phyloP scores from a whole-genome alignment of 2,888 invertebrate genomes.

The Lasioglossum pauxillum region DNA sequence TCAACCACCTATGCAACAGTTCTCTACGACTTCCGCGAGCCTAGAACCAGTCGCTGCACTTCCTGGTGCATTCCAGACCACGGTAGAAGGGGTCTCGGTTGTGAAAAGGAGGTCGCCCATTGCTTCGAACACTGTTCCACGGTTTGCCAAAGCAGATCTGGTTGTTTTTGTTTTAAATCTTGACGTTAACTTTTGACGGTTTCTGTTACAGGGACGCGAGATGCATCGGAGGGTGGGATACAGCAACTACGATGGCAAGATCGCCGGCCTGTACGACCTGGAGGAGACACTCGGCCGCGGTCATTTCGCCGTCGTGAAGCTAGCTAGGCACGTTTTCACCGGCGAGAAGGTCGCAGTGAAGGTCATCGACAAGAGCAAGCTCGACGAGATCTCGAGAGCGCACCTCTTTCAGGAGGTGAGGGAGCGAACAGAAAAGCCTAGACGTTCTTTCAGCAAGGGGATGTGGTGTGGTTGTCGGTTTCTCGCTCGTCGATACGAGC shows the following conservation, averaged over 20 bases:
- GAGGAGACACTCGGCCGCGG: constrained; percentile 99
- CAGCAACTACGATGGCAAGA: constrained; percentile 92
- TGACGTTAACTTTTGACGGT: neutral
- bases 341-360: constrained; percentile 99
- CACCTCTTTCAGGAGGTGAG: constrained; percentile 98
- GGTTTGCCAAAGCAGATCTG: neutral
- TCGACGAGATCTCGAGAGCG: constrained; percentile 97
- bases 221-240: constrained; percentile 81
- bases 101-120: neutral
- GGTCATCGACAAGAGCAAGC: constrained; percentile 99
- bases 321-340: constrained; percentile 99
- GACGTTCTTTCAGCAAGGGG: neutral
- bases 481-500: constrained; percentile 9
- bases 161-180: neutral
- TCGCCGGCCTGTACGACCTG: constrained; percentile 98
- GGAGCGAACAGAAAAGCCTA: constrained; percentile 38
- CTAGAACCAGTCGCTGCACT: neutral
- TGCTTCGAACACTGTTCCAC: neutral
- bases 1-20: neutral
- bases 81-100: neutral
- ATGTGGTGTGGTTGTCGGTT: neutral
- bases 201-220: constrained; percentile 62
- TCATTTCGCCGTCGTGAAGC: constrained; percentile 99
- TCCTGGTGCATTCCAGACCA: neutral
- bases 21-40: constrained; percentile 2